Conservation (phyloP, 2,797 vertebrate species). For the Oreochromis grahami region DNA sequence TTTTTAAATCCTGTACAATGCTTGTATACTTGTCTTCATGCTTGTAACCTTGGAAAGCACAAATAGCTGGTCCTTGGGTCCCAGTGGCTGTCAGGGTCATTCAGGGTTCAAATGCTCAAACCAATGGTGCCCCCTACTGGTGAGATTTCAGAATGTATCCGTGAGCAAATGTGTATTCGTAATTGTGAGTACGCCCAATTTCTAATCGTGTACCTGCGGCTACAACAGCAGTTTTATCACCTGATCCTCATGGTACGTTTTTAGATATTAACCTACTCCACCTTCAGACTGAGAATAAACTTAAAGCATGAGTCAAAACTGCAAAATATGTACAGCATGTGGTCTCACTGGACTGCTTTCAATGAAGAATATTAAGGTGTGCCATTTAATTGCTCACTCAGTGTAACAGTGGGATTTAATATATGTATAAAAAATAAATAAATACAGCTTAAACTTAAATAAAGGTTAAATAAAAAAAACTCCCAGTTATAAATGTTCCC, state of each 20-base stretch:
- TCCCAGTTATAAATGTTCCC: not conserved
- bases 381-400: not conserved
- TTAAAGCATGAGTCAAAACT: not conserved
- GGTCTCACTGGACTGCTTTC: not conserved
- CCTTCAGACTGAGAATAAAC: not conserved
- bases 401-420: not conserved
- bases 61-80: not conserved
- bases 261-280: not conserved
- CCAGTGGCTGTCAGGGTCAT: not conserved
- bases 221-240: not conserved
- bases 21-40: not conserved
- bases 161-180: not conserved
- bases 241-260: not conserved
- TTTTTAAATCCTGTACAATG: not conserved
- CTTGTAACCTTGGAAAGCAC: not conserved
- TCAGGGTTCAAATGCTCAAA: not conserved
- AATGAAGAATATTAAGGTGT: not conserved
- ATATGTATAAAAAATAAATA: not conserved
- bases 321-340: not conserved
- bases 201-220: not conserved
- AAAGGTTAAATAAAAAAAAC: not conserved
- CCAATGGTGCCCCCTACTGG: constrained; percentile 24
- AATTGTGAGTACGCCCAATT: not conserved
- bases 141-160: not conserved
- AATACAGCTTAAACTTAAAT: not conserved